phyloP scores from a whole-genome alignment of 2,113 vertebrate species.

The Macquaria ambigua region DNA sequence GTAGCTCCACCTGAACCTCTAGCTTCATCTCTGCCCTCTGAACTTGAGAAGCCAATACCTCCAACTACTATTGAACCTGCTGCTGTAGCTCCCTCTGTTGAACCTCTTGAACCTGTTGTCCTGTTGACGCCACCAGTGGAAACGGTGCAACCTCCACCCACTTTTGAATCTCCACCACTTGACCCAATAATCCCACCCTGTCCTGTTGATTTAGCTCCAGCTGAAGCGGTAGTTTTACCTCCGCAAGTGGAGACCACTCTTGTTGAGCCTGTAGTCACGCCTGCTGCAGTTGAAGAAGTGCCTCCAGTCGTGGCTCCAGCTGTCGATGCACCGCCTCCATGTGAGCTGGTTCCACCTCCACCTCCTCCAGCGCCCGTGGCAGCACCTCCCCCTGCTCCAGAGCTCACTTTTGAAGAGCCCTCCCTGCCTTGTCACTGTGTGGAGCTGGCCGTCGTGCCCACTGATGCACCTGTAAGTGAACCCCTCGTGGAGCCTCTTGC shows the following conservation, averaged over 20 bases:
- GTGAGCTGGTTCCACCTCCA: conserved; percentile 19
- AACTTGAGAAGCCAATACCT: conserved; percentile 14
- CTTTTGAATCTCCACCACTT: conserved; percentile 18
- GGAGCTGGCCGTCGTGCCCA: conserved; percentile 34
- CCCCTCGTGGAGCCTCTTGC: conserved; percentile 19
- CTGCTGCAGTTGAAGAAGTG: conserved; percentile 11
- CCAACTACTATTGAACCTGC: conserved; percentile 15
- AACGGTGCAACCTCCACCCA: neutral
- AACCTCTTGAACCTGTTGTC: conserved; percentile 24
- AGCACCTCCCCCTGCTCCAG: neutral
- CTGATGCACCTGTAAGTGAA: conserved; percentile 20
- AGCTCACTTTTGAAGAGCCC: conserved; percentile 45
- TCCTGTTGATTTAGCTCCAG: conserved; percentile 29
- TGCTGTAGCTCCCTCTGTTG: conserved; percentile 12
- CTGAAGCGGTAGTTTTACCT: conserved; percentile 18
- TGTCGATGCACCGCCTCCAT: conserved; percentile 5
- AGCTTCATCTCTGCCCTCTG: conserved; percentile 24
- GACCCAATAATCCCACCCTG: conserved; percentile 20
- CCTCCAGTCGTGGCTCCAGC: conserved; percentile 6
- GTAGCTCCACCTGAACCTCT: conserved; percentile 28
- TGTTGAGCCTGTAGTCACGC: neutral
- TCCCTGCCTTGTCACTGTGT: conserved; percentile 35
- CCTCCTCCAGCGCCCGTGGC: conserved; percentile 26
- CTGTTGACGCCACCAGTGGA: conserved; percentile 7
- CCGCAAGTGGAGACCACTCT: conserved; percentile 2